Evolutionary conservation across 2,113 vertebrate species (phyloP).

Genomic region (Ascaphus truei): DNA sequence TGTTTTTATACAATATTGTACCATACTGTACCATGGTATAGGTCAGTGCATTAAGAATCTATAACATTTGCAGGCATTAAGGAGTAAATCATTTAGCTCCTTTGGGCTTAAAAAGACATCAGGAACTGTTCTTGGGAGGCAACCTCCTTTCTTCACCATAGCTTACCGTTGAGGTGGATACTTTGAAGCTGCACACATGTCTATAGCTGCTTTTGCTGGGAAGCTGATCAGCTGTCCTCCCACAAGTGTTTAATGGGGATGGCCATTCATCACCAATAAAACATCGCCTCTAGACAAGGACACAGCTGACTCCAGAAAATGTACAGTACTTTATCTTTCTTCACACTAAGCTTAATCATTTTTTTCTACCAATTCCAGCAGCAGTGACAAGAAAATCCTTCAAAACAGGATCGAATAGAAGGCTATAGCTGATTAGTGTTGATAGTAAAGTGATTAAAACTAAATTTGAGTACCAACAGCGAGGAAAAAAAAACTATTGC

Average conservation of each 20-base stretch:
- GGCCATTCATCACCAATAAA: constrained; percentile 37
- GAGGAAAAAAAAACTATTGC: neutral
- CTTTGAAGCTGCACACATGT: constrained; percentile 25
- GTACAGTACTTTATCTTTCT: constrained; percentile 34
- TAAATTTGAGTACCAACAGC: constrained; percentile 11
- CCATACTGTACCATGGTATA: no score
- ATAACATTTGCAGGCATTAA: no score
- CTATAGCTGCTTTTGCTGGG: constrained; percentile 22
- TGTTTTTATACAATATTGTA: no score
- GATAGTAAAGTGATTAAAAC: constrained; percentile 18
- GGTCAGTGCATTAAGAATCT: no score
- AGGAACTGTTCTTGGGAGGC: no score
- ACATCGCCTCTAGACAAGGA: constrained; percentile 35
- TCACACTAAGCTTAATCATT: constrained; percentile 25
- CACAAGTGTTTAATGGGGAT: constrained; percentile 32
- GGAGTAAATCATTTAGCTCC: no score
- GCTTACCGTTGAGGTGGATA: neutral
- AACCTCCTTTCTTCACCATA: neutral
- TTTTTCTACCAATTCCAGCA: constrained; percentile 23
- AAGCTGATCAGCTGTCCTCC: constrained; percentile 37
- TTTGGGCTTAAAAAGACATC: no score
- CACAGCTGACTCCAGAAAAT: constrained; percentile 36
- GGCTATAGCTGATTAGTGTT: constrained; percentile 10
- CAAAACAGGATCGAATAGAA: constrained; percentile 10
- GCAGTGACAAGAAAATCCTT: neutral